Conservation (phyloP, 2,113 vertebrate genomes). For the Hypocryptadius cinnamomeus region DNA sequence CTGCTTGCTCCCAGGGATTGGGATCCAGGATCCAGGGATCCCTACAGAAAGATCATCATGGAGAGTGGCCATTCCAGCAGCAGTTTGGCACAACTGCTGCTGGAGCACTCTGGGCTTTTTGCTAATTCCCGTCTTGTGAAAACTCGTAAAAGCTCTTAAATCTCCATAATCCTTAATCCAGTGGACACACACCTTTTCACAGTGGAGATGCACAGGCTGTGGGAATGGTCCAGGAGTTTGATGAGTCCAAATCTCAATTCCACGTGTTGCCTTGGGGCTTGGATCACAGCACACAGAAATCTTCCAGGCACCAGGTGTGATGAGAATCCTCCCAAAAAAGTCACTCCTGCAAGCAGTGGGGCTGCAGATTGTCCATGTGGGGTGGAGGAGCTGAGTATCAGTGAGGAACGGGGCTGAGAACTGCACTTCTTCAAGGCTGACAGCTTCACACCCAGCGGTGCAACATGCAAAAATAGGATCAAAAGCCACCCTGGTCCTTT, state of each 20-base stretch:
- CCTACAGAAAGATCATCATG: fast-evolving
- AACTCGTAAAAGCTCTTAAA: background rate
- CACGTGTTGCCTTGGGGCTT: background rate
- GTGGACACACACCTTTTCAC: background rate
- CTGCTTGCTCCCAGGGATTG: too few relatives aligned
- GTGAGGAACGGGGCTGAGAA: fast-evolving
- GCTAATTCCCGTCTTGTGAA: background rate
- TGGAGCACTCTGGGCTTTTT: background rate
- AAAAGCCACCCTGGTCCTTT: background rate
- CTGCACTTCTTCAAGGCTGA: background rate
- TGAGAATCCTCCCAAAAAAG: background rate
- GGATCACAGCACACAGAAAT: fast-evolving
- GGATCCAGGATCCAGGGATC: background rate
- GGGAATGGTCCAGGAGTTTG: fast-evolving
- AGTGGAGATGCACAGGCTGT: background rate
- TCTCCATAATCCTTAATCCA: background rate
- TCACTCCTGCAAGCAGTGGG: fast-evolving
- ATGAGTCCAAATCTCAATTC: background rate
- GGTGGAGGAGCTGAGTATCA: background rate
- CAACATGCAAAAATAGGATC: fast-evolving
- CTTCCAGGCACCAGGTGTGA: fast-evolving
- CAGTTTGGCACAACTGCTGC: background rate
- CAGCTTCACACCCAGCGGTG: fast-evolving
- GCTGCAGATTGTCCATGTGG: fast-evolving
- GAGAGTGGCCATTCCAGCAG: fast-evolving